A percentile compares a stretch with the other conserved stretches of the same genome.
These are phyloP conservation scores for Orycteropus afer DNA, from an alignment of 2,113 vertebrate species.

Conservation along the genomic window DNA sequence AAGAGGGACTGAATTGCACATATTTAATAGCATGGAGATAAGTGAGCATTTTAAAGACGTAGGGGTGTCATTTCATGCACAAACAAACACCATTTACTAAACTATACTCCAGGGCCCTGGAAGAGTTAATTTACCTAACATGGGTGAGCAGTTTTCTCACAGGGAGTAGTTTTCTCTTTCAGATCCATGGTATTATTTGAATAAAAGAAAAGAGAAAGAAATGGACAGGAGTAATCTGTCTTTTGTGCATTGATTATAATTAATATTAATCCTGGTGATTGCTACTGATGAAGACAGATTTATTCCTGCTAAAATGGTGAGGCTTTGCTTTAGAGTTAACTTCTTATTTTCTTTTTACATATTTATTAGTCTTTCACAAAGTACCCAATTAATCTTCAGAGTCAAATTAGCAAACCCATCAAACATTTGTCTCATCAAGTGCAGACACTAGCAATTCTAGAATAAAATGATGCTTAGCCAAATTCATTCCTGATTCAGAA, in stretches of 20 bases:
- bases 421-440: slow-evolving; percentile 64
- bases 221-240: slow-evolving; percentile 53
- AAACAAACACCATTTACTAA: not conserved
- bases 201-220: slow-evolving; percentile 48
- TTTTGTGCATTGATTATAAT: slow-evolving; percentile 70
- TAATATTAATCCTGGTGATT: slow-evolving; percentile 71
- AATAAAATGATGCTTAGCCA: slow-evolving; percentile 18
- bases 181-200: slow-evolving; percentile 29
- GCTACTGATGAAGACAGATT: slow-evolving; percentile 68
- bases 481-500: slow-evolving; percentile 48
- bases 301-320: slow-evolving; percentile 50
- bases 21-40: not conserved
- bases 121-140: slow-evolving; percentile 44
- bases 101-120: not conserved
- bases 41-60: not conserved
- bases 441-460: slow-evolving; percentile 32
- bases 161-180: not conserved
- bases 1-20: not conserved
- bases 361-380: slow-evolving; percentile 70
- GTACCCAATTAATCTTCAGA: slow-evolving; percentile 65
- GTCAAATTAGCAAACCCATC: slow-evolving; percentile 65
- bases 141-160: not conserved
- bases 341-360: slow-evolving; percentile 73
- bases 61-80: not conserved
- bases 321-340: slow-evolving; percentile 61